phyloP scores from a whole-genome alignment of 2,113 vertebrate genomes.

The Paramisgurnus dabryanus region DNA sequence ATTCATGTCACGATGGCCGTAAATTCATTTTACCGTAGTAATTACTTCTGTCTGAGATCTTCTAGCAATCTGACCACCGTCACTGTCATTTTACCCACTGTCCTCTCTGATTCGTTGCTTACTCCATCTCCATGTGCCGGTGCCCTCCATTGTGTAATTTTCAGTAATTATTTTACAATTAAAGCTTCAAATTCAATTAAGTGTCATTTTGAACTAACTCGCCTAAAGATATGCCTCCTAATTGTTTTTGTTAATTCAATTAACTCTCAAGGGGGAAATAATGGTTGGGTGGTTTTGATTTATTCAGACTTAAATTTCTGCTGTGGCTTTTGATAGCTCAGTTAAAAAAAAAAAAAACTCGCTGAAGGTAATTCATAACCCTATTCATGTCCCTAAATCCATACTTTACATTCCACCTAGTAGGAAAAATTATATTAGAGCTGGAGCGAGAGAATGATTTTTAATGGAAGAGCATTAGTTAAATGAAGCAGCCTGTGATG shows the following conservation, averaged over 20 bases:
- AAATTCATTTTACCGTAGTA: conserved; percentile 18
- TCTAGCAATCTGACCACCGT: conserved; percentile 1
- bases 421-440: background rate
- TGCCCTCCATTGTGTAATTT: conserved; percentile 12
- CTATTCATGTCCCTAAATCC: background rate
- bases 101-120: background rate
- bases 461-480: conserved; percentile 8
- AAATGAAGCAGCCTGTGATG: conserved; percentile 13
- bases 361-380: background rate
- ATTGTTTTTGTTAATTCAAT: conserved; percentile 29
- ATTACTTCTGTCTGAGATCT: conserved; percentile 17
- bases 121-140: conserved; percentile 1
- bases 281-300: conserved; percentile 11
- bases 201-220: conserved; percentile 27
- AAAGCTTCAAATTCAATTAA: conserved; percentile 41
- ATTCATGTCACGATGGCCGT: conserved; percentile 28
- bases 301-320: conserved; percentile 19
- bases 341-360: background rate
- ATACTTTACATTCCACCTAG: background rate
- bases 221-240: background rate
- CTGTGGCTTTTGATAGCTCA: conserved; percentile 23
- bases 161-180: conserved; percentile 1
- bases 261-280: conserved; percentile 7
- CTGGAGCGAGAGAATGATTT: background rate
- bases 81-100: conserved; percentile 13